phyloP scores from a whole-genome alignment of 2,113 vertebrate genomes.

The Furnarius figulus region DNA sequence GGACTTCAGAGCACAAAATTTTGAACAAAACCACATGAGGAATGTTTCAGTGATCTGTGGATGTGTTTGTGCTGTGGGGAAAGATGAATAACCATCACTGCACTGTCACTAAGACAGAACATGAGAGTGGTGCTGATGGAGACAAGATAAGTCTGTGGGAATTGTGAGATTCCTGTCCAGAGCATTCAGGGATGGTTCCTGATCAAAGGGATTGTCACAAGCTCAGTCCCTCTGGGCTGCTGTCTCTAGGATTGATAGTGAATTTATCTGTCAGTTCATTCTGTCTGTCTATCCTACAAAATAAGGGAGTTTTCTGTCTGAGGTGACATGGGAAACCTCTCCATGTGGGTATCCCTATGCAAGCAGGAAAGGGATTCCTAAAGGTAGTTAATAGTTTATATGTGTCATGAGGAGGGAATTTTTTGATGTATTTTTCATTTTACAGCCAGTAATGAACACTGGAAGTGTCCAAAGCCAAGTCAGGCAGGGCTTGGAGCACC shows the following conservation, averaged over 20 bases:
- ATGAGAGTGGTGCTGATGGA: rapidly evolving
- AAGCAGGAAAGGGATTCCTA: not conserved
- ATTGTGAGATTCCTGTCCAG: not conserved
- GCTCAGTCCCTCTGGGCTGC: rapidly evolving
- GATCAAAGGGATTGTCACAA: not conserved
- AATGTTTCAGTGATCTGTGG: not conserved
- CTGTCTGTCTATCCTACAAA: not conserved
- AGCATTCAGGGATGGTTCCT: not conserved
- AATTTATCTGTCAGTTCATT: not conserved
- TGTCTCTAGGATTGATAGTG: not conserved
- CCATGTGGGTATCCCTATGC: rapidly evolving
- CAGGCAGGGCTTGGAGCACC: not conserved
- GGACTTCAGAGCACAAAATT: not conserved
- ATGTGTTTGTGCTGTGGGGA: not conserved
- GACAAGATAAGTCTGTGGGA: rapidly evolving
- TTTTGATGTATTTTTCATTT: not conserved
- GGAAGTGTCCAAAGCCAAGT: rapidly evolving
- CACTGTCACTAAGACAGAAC: too few relatives aligned
- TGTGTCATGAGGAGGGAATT: not conserved
- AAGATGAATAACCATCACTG: not conserved
- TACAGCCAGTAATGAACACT: not conserved
- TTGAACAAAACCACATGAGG: rapidly evolving
- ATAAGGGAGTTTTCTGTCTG: not conserved
- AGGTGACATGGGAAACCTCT: not conserved
- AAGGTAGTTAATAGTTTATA: not conserved